phyloP scores from a whole-genome alignment of 2,888 invertebrate genomes.

The Steinernema hermaphroditum region DNA sequence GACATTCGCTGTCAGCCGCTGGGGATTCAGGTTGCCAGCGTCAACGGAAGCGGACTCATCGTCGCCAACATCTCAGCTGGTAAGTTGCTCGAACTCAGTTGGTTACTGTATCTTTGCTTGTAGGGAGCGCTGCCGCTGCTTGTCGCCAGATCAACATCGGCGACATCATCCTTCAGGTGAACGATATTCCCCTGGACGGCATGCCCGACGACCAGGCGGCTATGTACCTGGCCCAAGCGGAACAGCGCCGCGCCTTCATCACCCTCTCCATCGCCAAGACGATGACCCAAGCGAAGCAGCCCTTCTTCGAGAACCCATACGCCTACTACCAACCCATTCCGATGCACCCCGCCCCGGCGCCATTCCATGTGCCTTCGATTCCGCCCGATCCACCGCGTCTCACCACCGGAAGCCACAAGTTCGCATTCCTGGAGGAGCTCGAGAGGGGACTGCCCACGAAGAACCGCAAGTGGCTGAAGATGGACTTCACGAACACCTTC shows the following conservation, averaged over 20 bases:
- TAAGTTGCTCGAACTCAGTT: background rate
- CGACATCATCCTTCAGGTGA: slow-evolving; percentile 8
- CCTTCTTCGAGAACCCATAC: slow-evolving; percentile 25
- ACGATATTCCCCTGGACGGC: slow-evolving; percentile 8
- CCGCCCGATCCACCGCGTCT: slow-evolving; percentile 6
- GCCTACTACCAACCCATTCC: slow-evolving; percentile 28
- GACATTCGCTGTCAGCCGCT: slow-evolving; percentile 17
- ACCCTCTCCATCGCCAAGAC: slow-evolving; percentile 13
- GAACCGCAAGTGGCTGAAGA: slow-evolving; percentile 26
- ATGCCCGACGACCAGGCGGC: slow-evolving; percentile 26
- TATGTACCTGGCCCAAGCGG: slow-evolving; percentile 19
- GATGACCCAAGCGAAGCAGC: slow-evolving; percentile 14
- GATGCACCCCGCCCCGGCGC: background rate
- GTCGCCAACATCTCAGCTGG: slow-evolving; percentile 5
- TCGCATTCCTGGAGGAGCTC: slow-evolving; percentile 11
- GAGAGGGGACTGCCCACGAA: background rate
- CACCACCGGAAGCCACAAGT: slow-evolving; percentile 3
- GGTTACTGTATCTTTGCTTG: background rate
- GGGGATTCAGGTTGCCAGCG: slow-evolving; percentile 12
- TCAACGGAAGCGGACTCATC: slow-evolving; percentile 23
- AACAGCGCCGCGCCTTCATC: slow-evolving; percentile 1
- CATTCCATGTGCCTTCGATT: background rate
- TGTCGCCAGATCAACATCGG: slow-evolving; percentile 11
- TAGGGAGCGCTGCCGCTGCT: slow-evolving; percentile 7
- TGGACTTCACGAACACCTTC: slow-evolving; percentile 15